Evolutionary conservation across 1,140 invertebrate genomes (phyloP).

Genomic region (Pseudomyrmex sp.): DNA sequence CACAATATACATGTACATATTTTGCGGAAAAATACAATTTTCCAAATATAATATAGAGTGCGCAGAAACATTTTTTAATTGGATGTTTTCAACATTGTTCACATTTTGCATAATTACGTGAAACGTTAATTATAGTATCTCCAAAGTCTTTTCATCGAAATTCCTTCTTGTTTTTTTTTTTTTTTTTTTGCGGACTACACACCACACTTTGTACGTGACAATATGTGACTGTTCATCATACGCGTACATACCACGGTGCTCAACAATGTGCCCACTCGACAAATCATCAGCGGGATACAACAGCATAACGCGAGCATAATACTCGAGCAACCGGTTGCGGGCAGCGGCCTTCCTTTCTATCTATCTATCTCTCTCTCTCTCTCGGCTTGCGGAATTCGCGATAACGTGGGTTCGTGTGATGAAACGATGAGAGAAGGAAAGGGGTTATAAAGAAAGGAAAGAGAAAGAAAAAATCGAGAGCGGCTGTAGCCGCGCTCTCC

Average conservation of each 20-base stretch:
- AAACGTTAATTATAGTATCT: conserved; percentile 23
- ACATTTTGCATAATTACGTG: too few species aligned
- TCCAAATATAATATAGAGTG: not conserved
- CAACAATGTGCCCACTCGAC: conserved; percentile 51
- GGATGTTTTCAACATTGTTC: too few species aligned
- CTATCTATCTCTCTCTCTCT: too few species aligned
- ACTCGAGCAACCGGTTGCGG: conserved; percentile 42
- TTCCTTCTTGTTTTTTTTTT: conserved; percentile 31
- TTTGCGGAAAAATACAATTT: not conserved
- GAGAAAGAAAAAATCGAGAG: conserved; percentile 54
- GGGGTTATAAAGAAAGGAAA: not conserved
- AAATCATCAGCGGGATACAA: conserved; percentile 24
- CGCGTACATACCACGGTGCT: not conserved
- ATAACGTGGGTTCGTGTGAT: conserved; percentile 30
- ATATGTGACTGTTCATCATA: conserved; percentile 46
- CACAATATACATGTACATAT: too few species aligned
- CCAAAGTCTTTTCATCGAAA: not conserved
- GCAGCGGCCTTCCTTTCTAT: conserved; percentile 27
- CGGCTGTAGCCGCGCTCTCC: conserved; percentile 22
- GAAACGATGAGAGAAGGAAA: not conserved
- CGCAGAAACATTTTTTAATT: too few species aligned
- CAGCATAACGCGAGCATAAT: conserved; percentile 37
- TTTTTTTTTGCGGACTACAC: not conserved
- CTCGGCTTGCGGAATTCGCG: conserved; percentile 26
- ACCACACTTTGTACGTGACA: conserved; percentile 41